phyloP scores from a whole-genome alignment of 2,113 vertebrate genomes.

The Crotalus viridis region DNA sequence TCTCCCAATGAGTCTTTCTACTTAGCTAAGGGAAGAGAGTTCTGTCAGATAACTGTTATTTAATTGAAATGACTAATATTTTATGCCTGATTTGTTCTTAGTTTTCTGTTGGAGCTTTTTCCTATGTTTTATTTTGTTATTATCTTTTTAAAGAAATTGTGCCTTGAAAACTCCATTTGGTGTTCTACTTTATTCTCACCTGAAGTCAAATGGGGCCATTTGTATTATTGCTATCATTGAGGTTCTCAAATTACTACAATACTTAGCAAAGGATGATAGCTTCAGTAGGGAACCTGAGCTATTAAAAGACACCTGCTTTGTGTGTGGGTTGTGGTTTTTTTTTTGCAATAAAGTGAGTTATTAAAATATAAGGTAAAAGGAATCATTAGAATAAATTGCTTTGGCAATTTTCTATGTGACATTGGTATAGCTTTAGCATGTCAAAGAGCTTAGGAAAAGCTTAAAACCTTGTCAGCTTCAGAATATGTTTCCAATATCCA shows the following conservation, averaged over 20 bases:
- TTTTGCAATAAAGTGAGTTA: constrained; percentile 57
- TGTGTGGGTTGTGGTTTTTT: constrained; percentile 19
- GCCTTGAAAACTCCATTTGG: constrained; percentile 49
- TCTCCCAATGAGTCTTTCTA: background rate
- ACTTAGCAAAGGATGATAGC: background rate
- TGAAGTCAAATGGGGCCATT: constrained; percentile 43
- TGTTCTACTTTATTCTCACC: constrained; percentile 44
- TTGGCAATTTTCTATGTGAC: constrained; percentile 43
- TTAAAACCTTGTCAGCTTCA: constrained; percentile 32
- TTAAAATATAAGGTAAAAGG: constrained; percentile 43
- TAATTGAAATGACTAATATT: background rate
- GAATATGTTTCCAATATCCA: constrained; percentile 29
- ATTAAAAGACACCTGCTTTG: constrained; percentile 15
- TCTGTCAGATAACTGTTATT: background rate
- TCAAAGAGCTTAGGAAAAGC: constrained; percentile 40
- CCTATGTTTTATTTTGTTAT: background rate
- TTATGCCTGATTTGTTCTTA: background rate
- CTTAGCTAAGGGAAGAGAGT: background rate
- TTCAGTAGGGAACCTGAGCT: constrained; percentile 25
- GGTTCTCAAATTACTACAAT: constrained; percentile 33
- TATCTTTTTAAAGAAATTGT: constrained; percentile 19
- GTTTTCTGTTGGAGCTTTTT: background rate
- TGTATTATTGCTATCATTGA: constrained; percentile 26
- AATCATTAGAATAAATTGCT: constrained; percentile 39
- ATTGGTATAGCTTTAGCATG: constrained; percentile 45